Conservation (phyloP, 2,888 invertebrate genomes). For the Tetheella fluctuosa region DNA sequence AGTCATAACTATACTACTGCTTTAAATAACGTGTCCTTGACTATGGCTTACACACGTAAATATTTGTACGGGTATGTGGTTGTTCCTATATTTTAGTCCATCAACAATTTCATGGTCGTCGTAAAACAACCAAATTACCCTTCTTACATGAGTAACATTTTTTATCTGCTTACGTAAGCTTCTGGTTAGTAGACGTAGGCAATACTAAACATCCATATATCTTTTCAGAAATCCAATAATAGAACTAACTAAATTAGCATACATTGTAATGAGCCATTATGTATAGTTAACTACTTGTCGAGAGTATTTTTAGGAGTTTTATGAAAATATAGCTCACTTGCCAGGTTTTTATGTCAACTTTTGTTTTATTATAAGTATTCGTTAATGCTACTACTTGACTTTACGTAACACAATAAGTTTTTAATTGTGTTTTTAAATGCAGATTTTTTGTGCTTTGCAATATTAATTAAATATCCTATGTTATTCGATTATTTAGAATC, state of each 20-base stretch:
- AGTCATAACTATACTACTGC: background rate
- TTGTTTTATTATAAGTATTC: too few relatives aligned
- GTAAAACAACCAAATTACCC: conserved; percentile 22
- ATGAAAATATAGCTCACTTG: too few relatives aligned
- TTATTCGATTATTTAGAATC: too few relatives aligned
- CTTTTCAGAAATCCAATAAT: background rate
- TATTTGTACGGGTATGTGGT: conserved; percentile 11
- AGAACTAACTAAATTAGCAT: too few relatives aligned
- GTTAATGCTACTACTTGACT: too few relatives aligned
- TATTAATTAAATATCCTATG: too few relatives aligned
- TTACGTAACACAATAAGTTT: too few relatives aligned
- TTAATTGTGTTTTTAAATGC: too few relatives aligned
- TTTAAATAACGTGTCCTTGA: background rate
- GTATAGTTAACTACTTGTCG: background rate
- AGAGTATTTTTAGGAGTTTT: too few relatives aligned
- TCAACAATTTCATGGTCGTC: conserved; percentile 22
- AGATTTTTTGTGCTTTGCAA: too few relatives aligned
- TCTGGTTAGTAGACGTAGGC: background rate
- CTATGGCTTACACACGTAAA: conserved; percentile 3
- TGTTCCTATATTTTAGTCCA: conserved; percentile 19
- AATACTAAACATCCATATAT: background rate
- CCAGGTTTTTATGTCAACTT: too few relatives aligned
- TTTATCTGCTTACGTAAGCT: conserved; percentile 22
- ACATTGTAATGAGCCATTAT: background rate
- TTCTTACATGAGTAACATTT: conserved; percentile 20